These are phyloP conservation scores for Pleuronectes platessa DNA, from an alignment of 2,113 vertebrate species.

Conservation along the genomic window DNA sequence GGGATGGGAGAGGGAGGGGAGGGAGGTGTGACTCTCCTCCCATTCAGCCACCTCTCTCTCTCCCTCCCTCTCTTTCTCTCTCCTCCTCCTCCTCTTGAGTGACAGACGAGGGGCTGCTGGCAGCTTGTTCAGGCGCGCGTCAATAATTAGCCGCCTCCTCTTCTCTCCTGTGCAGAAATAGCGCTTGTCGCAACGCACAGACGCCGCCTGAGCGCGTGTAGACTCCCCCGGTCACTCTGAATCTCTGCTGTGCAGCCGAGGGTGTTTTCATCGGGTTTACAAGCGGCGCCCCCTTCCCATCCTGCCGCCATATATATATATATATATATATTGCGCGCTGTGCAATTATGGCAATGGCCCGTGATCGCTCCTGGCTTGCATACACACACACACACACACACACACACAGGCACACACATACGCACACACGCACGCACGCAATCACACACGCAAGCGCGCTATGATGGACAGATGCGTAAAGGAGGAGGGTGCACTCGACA, in stretches of 20 bases:
- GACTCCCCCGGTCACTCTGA: conserved; percentile 45
- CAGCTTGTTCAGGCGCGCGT: conserved; percentile 58
- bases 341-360: conserved; percentile 59
- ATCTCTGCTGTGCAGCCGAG: conserved; percentile 49
- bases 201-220: background rate
- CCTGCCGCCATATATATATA: conserved; percentile 8
- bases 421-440: conserved; percentile 8
- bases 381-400: conserved; percentile 20
- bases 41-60: conserved; percentile 59
- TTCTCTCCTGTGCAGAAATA: conserved; percentile 21
- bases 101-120: conserved; percentile 49
- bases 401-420: conserved; percentile 22
- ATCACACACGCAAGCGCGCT: conserved; percentile 1
- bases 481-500: conserved; percentile 28
- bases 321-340: conserved; percentile 23
- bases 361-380: conserved; percentile 57
- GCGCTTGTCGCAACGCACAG: conserved; percentile 28
- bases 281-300: conserved; percentile 16
- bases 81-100: conserved; percentile 51
- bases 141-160: conserved; percentile 67
- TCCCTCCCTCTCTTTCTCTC: background rate
- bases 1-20: background rate
- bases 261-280: conserved; percentile 45
- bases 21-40: conserved; percentile 57
- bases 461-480: conserved; percentile 30